Evolutionary conservation across 2,888 invertebrate species (phyloP), one percentile per base, ranked within the genome.

Genomic region (Cryptus armator): DNA sequence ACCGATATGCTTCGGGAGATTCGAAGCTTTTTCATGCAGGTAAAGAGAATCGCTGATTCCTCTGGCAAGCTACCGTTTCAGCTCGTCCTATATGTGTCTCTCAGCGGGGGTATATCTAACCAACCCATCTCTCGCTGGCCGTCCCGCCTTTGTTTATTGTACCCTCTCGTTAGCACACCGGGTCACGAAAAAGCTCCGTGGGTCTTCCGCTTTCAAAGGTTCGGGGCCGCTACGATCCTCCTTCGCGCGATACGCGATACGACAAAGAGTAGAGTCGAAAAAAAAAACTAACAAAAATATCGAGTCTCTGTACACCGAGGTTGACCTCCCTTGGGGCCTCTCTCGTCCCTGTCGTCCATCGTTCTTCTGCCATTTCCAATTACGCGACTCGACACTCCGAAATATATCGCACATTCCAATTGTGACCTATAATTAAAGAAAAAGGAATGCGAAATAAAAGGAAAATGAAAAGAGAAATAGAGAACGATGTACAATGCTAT

Each of bases 181-280:
- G 76, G 81, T 77, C 77, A 84, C 62, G 77, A 71, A 82, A 84
- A 85, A 82, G 81, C 84, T 70, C 67, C 62, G 16, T 44, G 62
- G 81, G 68, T 81, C 84, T 32, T 81, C 72, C 51, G 51, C 51
- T 81, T 78, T 74, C 81, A 81, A 74, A 77, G 77, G 77, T 59
- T 75, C 70, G 64, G 59, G 46, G 24, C 68, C 81, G 32, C 70
- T 51, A 59, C 67, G 77, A 74, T 44, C 68, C 68, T 72, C 51
- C 74, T 66, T 66, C 67, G 68, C 51, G 72, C 84, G n/a, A n/a
- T n/a, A 74, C 72, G 24, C 44, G 84, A 77, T 53, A 70, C 51
- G 70, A 53, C 68, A 67, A 51, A 64, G 80, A 14, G 29, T 6
- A 62, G 12, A 70, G 24, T 24, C 32, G 46, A n/a, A 51, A 43